phyloP scores from a whole-genome alignment of 2,888 invertebrate genomes.

The Chloroclysta siterata region DNA sequence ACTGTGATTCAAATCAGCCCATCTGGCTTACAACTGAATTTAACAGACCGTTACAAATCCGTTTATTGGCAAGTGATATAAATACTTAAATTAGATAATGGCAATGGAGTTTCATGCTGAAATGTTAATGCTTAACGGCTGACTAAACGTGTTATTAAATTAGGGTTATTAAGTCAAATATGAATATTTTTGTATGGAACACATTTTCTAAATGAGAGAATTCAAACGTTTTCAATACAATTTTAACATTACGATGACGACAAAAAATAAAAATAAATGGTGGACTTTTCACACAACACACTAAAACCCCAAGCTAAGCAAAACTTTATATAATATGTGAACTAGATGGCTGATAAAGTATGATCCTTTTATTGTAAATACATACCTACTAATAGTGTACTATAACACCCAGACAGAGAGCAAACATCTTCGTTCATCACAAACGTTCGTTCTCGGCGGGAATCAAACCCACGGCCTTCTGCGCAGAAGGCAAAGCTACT shows the following conservation, averaged over 20 bases:
- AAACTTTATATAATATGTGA: too few species aligned
- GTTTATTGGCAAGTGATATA: conserved; percentile 65
- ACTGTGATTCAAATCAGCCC: conserved; percentile 71
- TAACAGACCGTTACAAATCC: conserved; percentile 74
- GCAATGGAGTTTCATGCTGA: conserved; percentile 52
- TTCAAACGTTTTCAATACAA: conserved; percentile 3
- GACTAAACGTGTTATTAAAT: conserved; percentile 37
- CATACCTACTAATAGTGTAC: too few species aligned
- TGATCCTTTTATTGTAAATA: too few species aligned
- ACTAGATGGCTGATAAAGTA: too few species aligned
- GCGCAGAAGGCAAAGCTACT: too few species aligned
- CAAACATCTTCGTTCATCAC: too few species aligned
- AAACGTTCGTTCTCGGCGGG: too few species aligned
- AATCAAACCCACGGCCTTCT: too few species aligned
- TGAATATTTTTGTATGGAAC: conserved; percentile 19
- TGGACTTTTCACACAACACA: too few species aligned
- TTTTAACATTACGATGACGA: background rate
- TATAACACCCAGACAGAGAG: too few species aligned
- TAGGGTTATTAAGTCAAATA: conserved; percentile 31
- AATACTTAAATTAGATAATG: conserved; percentile 64
- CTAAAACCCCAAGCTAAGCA: too few species aligned
- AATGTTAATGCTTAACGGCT: conserved; percentile 48
- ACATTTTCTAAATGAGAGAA: conserved; percentile 14
- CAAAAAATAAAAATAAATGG: background rate
- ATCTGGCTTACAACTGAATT: conserved; percentile 66